Conservation (phyloP, 2,797 vertebrate genomes). For the Parotocinclus haroldoi region DNA sequence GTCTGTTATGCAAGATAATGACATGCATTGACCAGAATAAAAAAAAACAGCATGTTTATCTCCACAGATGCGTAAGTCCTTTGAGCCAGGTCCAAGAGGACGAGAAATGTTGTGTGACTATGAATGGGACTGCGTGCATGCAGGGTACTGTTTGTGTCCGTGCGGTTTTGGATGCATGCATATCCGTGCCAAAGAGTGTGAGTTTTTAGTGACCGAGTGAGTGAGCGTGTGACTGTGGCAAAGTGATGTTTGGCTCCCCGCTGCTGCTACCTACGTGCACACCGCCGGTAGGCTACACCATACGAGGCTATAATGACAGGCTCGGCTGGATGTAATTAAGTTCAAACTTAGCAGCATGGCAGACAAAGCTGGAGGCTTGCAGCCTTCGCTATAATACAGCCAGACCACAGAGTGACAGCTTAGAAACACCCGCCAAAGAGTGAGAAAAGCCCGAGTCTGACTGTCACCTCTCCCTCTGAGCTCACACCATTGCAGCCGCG, state of each 20-base stretch:
- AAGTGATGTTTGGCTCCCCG: constrained; percentile 39
- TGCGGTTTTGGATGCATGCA: constrained; percentile 39
- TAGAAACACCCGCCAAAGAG: constrained; percentile 41
- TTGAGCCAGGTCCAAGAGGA: constrained; percentile 8
- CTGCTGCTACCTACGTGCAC: constrained; percentile 44
- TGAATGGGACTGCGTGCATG: constrained; percentile 40
- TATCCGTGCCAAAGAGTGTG: constrained; percentile 42
- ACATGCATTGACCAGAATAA: constrained; percentile 5
- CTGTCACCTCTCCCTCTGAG: constrained; percentile 12
- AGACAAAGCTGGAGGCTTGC: constrained; percentile 44
- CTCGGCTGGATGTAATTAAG: constrained; percentile 50
- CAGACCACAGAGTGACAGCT: constrained; percentile 50
- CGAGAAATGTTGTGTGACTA: constrained; percentile 48
- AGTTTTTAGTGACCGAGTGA: constrained; percentile 28
- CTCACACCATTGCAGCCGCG: background rate
- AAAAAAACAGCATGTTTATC: constrained; percentile 19
- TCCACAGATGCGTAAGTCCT: constrained; percentile 7
- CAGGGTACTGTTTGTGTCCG: constrained; percentile 45
- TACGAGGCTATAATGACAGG: constrained; percentile 49
- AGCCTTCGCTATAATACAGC: constrained; percentile 47
- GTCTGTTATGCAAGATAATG: no score
- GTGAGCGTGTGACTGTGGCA: constrained; percentile 45
- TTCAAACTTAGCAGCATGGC: constrained; percentile 58
- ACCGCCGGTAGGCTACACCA: constrained; percentile 32
- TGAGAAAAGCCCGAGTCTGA: constrained; percentile 13